A percentile compares a stretch with the other conserved stretches of the same genome.
phyloP scores from a whole-genome alignment of 2,113 vertebrate species.

The Dermatemys mawii region DNA sequence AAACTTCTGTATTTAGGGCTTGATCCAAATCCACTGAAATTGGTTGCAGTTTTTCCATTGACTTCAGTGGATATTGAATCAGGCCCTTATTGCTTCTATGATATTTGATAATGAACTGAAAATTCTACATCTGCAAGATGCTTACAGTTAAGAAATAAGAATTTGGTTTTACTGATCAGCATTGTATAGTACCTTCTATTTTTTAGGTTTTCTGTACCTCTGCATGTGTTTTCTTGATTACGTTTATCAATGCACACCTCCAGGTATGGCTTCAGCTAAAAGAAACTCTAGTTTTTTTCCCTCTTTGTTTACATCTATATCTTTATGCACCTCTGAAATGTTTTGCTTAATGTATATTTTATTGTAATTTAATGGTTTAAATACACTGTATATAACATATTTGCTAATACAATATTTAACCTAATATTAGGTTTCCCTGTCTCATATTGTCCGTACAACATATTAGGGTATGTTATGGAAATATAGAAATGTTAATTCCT shows the following conservation, averaged over 20 bases:
- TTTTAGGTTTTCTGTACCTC: neutral
- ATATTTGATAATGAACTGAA: neutral
- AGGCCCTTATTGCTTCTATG: neutral
- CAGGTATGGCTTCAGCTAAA: neutral
- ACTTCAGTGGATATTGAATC: neutral
- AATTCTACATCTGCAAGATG: neutral
- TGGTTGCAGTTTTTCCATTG: neutral
- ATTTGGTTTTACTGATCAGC: neutral
- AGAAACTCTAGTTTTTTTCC: neutral
- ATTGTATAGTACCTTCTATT: neutral
- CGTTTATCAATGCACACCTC: neutral
- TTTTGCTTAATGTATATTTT: fast-evolving
- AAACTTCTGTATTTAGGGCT: neutral
- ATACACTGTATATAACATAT: neutral
- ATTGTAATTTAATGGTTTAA: neutral
- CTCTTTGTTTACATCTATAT: neutral
- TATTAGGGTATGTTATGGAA: neutral
- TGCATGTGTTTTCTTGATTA: neutral
- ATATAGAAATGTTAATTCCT: neutral
- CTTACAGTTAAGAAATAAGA: neutral
- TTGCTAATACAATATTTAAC: neutral
- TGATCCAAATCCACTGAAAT: neutral
- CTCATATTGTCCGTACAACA: neutral
- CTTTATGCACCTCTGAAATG: neutral
- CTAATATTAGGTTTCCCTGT: neutral